A percentile compares a stretch with the other conserved stretches of the same genome.
phyloP scores from a whole-genome alignment of 1,140 invertebrate genomes.

The Cherax destructor region DNA sequence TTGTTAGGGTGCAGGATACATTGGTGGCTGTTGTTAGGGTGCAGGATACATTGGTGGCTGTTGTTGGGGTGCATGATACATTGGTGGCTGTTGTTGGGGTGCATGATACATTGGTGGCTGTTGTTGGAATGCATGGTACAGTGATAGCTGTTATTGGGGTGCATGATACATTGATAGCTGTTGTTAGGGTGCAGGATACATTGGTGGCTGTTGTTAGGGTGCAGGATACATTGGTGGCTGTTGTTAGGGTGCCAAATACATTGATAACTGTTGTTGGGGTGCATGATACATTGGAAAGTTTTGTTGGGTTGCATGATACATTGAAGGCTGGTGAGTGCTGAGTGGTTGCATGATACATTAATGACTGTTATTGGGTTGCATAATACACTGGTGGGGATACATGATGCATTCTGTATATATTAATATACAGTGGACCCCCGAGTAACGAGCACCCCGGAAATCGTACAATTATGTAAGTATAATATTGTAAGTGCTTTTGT shows the following conservation, averaged over 20 bases:
- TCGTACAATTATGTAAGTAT: too few species aligned
- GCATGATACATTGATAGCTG: neutral
- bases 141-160: too few species aligned
- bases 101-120: too few species aligned
- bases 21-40: neutral
- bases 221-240: neutral
- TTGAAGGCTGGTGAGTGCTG: neutral
- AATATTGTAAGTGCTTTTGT: too few species aligned
- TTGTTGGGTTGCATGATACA: neutral
- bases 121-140: neutral
- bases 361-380: neutral
- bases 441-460: too few species aligned
- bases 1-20: neutral
- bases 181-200: neutral
- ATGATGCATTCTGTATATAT: neutral
- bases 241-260: neutral
- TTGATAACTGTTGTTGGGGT: neutral
- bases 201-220: neutral
- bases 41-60: neutral
- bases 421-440: too few species aligned
- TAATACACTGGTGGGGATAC: neutral
- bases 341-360: neutral
- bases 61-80: neutral
- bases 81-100: neutral
- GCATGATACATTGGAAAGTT: neutral